Base-by-base conservation (phyloP, 2,797 vertebrate species). In the Hafferia zeledoni region DNA sequence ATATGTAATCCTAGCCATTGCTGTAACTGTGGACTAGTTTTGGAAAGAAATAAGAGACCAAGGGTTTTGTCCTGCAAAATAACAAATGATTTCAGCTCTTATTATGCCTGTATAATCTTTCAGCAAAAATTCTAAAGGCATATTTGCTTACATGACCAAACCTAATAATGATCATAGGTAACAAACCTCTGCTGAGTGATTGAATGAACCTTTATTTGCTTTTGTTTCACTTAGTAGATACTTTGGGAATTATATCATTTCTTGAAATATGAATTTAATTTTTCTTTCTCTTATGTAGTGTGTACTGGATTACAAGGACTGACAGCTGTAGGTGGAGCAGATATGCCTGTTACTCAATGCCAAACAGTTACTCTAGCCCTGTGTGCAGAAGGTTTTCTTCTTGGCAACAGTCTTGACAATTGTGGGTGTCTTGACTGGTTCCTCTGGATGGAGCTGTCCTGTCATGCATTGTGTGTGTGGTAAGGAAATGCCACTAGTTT, bases 331-430 rank as follows among this genome's bases (percentile, higher is more conserved):
- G 98, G 98, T 59, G 98, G 98, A 13, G 98, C 98, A 20, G 98
- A 98, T 96, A 98, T 98, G 98, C 98, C 98, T 4, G 98, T 98
- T 96, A 98, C 98, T 95, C 98, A 98, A 98, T 98, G 78, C 85
- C 98, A 78, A 98, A 98, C 97, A 98, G 97, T 96, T 98, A 98
- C 95, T 98, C 98, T 9, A 98, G 98, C 98, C 4, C 97, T 98
- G 30, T 98, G 98, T 52, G 97, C 98, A 19, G 98, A 98, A 93
- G 98, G 98, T 49, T 99, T 99, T 95, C 81, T 98, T n/a, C 91
- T 98, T 15, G 96, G 98, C 64, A 98, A 98, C 94, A 98, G 98
- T 59, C 98, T 98, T 98, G 98, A 98, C 98, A 10, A 96, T 97
- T 49, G 98, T 98, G 4, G 97, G 98, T 16, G 97, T 98, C 46